phyloP scores from a whole-genome alignment of 2,113 vertebrate species.

The Pluvialis apricaria region DNA sequence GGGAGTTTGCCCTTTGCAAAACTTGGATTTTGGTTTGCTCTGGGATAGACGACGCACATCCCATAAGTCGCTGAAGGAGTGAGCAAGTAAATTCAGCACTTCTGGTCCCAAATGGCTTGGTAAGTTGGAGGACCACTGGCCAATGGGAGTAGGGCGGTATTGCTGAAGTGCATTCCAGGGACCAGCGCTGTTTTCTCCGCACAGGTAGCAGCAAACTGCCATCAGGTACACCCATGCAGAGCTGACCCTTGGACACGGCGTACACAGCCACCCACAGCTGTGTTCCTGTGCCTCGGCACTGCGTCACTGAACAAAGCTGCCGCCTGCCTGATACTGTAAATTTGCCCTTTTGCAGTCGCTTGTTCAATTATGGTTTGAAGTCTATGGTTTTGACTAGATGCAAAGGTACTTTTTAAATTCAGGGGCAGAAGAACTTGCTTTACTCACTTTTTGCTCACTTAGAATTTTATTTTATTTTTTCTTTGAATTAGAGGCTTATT shows the following conservation, averaged over 20 bases:
- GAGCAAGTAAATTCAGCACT: not conserved
- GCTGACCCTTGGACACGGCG: rapidly evolving
- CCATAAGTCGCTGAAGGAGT: not conserved
- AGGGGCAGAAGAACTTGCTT: not conserved
- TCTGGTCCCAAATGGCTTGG: not conserved
- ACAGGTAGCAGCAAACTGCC: not conserved
- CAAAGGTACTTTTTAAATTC: not conserved
- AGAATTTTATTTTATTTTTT: not conserved
- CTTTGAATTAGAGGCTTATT: not conserved
- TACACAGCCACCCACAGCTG: not conserved
- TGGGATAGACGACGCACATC: not conserved
- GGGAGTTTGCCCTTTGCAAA: not conserved
- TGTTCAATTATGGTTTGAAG: not conserved
- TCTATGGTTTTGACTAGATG: not conserved
- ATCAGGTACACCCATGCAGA: not conserved
- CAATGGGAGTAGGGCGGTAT: not conserved
- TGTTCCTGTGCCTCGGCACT: not conserved
- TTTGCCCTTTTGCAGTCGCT: not conserved
- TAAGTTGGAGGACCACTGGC: not conserved
- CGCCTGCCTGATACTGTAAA: not conserved
- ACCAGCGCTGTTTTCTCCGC: not conserved
- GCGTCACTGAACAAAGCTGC: not conserved
- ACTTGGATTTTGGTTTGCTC: not conserved
- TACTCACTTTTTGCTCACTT: not conserved
- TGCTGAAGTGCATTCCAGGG: not conserved